These are phyloP conservation scores for Pammene fasciana DNA, from an alignment of 2,888 invertebrate genomes.

Conservation along the genomic window DNA sequence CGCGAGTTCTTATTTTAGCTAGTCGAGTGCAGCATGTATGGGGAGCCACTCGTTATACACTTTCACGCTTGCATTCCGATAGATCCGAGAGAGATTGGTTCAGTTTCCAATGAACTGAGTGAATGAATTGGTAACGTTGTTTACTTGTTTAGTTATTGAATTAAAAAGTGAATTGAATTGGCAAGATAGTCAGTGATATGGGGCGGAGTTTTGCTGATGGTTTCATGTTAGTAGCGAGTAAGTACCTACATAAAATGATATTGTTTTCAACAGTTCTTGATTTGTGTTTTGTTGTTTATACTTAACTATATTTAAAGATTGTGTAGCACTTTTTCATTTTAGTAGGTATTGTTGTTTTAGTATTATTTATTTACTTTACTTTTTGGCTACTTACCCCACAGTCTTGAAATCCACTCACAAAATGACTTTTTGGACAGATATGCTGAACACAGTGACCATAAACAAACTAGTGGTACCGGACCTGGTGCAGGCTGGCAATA, in stretches of 20 bases:
- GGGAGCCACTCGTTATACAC: background rate
- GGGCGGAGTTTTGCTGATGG: conserved; percentile 36
- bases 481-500: conserved; percentile 49
- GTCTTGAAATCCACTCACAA: too few relatives aligned
- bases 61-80: conserved; percentile 19
- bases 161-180: conserved; percentile 2
- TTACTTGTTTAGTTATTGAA: background rate
- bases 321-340: too few relatives aligned
- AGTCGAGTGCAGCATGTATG: background rate
- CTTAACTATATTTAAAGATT: too few relatives aligned
- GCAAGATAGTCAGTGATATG: conserved; percentile 39
- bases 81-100: conserved; percentile 11
- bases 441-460: conserved; percentile 51
- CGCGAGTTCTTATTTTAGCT: background rate
- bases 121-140: background rate
- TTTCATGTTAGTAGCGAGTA: conserved; percentile 42
- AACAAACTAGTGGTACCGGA: conserved; percentile 54
- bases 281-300: too few relatives aligned
- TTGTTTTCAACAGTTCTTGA: background rate
- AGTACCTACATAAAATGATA: conserved; percentile 14
- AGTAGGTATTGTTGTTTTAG: too few relatives aligned
- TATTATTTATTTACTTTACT: too few relatives aligned
- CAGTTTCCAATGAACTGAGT: conserved; percentile 10
- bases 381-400: too few relatives aligned
- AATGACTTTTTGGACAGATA: conserved; percentile 26